A percentile compares a stretch with the other conserved stretches of the same genome.
Conservation (phyloP, 2,113 vertebrate species). For the Neotoma lepida region DNA sequence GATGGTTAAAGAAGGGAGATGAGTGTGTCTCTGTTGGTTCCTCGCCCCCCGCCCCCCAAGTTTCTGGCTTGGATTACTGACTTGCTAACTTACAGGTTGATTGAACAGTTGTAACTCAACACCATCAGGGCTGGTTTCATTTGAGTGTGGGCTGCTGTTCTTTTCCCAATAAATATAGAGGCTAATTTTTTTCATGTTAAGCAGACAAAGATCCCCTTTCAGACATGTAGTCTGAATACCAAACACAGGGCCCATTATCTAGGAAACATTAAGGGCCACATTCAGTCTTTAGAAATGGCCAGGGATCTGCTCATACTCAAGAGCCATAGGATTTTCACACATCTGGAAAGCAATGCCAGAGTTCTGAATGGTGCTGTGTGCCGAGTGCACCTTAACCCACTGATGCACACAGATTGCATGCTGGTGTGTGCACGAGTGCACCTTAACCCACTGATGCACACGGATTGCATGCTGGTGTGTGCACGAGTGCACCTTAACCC, state of each 20-base stretch:
- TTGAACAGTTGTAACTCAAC: constrained; percentile 58
- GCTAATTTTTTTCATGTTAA: constrained; percentile 60
- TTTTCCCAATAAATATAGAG: constrained; percentile 67
- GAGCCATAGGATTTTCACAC: constrained; percentile 47
- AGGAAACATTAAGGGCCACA: constrained; percentile 66
- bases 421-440: not conserved
- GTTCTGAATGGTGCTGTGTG: constrained; percentile 25
- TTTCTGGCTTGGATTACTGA: constrained; percentile 33
- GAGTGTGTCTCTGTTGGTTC: not conserved
- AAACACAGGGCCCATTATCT: constrained; percentile 77
- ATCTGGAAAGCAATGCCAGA: constrained; percentile 19
- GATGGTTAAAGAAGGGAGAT: not conserved
- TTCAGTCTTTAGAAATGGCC: constrained; percentile 57
- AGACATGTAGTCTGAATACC: constrained; percentile 63
- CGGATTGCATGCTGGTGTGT: not conserved
- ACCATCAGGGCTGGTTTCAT: constrained; percentile 55
- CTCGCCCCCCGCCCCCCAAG: not conserved
- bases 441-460: not conserved
- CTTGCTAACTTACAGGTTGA: constrained; percentile 17
- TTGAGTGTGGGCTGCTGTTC: constrained; percentile 59
- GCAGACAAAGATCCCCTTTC: constrained; percentile 78
- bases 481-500: too few species aligned
- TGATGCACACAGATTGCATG: not conserved
- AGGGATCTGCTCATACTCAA: constrained; percentile 50
- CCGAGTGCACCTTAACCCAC: not conserved